phyloP scores from a whole-genome alignment of 2,797 vertebrate species.

The Sternarchorhynchus goeldii region DNA sequence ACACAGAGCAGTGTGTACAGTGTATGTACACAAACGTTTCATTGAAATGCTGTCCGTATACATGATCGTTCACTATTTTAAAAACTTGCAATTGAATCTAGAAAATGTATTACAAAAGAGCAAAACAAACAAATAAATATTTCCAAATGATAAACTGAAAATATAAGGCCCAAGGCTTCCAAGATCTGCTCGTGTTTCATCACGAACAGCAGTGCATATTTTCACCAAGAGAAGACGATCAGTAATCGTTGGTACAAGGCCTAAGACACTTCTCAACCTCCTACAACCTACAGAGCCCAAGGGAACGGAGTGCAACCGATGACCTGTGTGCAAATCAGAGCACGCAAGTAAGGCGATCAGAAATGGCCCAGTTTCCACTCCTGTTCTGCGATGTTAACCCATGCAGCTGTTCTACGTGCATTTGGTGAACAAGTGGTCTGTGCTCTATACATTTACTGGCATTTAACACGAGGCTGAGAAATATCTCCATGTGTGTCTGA shows the following conservation, averaged over 20 bases:
- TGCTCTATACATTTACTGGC: conserved; percentile 7
- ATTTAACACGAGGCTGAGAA: conserved; percentile 24
- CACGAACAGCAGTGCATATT: conserved; percentile 17
- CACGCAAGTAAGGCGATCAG: conserved; percentile 7
- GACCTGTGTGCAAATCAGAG: conserved; percentile 12
- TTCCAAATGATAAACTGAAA: conserved; percentile 34
- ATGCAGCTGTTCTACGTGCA: conserved; percentile 9
- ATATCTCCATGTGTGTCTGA: conserved; percentile 39
- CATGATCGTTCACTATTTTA: conserved; percentile 17
- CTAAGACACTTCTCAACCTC: conserved; percentile 3
- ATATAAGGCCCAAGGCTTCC: conserved; percentile 21
- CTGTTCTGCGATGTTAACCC: conserved; percentile 1
- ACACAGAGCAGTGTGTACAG: conserved; percentile 1
- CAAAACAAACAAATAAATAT: conserved; percentile 10
- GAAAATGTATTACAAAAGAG: conserved; percentile 10
- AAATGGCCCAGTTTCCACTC: conserved; percentile 8
- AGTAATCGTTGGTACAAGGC: conserved; percentile 17
- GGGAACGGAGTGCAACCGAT: conserved; percentile 18
- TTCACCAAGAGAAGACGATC: conserved; percentile 12
- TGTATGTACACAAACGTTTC: not conserved
- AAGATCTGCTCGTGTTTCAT: conserved; percentile 3
- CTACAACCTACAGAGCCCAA: conserved; percentile 18
- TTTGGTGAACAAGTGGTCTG: conserved; percentile 24
- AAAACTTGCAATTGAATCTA: conserved; percentile 42
- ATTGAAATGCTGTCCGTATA: not conserved